phyloP scores from a whole-genome alignment of 1,140 invertebrate genomes.

The Eurosta solidaginis region DNA sequence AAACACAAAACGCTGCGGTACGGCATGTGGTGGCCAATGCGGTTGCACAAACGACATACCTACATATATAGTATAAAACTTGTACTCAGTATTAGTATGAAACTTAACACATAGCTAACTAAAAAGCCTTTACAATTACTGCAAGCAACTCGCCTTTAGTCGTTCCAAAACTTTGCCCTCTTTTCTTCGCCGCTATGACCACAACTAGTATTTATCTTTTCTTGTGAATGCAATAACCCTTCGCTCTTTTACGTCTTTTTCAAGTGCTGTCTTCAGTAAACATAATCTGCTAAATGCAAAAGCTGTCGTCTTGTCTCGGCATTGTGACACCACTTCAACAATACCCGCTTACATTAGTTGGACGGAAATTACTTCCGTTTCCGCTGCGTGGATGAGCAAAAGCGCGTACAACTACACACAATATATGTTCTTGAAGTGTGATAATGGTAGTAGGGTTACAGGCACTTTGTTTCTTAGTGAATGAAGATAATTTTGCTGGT shows the following conservation, averaged over 20 bases:
- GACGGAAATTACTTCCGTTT: slow-evolving; percentile 11
- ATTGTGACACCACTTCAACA: neutral
- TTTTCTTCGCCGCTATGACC: no score
- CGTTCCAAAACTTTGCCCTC: neutral
- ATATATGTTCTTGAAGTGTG: no score
- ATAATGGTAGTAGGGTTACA: neutral
- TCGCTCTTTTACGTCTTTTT: neutral
- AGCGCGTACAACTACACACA: neutral
- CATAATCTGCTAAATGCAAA: neutral
- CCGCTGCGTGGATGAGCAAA: neutral
- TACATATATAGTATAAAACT: neutral
- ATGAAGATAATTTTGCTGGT: neutral
- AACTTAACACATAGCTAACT: neutral
- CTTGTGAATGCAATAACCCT: no score
- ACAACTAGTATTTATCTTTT: no score
- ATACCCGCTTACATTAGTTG: neutral
- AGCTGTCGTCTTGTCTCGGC: neutral
- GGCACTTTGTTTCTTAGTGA: neutral
- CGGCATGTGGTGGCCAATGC: neutral
- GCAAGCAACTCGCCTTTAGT: neutral
- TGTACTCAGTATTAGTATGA: neutral
- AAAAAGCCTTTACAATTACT: neutral
- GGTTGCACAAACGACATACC: neutral
- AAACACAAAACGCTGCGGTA: neutral
- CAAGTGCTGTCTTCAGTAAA: neutral